Conservation (phyloP, 2,888 invertebrate genomes). For the Dioctria rufipes region DNA sequence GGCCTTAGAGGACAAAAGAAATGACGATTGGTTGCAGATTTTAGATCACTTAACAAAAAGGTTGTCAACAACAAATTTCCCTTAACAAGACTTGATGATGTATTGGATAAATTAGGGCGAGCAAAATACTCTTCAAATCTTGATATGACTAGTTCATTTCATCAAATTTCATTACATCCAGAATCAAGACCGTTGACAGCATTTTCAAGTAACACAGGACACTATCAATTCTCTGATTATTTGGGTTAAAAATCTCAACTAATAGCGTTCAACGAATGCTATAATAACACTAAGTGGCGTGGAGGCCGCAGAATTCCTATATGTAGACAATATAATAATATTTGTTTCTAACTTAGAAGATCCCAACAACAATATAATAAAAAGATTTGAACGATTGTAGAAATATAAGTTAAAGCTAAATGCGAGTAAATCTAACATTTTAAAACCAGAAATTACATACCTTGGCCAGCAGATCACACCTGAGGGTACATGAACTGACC, state of each 20-base stretch:
- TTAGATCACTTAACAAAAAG: slow-evolving; percentile 34
- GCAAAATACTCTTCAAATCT: slow-evolving; percentile 54
- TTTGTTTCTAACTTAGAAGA: no score
- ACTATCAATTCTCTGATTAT: slow-evolving; percentile 48
- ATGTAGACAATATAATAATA: no score
- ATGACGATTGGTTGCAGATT: slow-evolving; percentile 40
- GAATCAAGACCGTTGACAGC: slow-evolving; percentile 25
- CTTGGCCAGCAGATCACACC: no score
- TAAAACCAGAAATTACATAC: no score
- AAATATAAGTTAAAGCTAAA: no score
- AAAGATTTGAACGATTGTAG: no score
- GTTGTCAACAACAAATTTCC: slow-evolving; percentile 33
- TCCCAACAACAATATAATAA: no score
- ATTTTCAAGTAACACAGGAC: slow-evolving; percentile 36
- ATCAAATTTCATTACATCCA: slow-evolving; percentile 33
- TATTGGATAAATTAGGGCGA: slow-evolving; percentile 27
- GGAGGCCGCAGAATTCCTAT: no score
- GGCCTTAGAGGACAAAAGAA: slow-evolving; percentile 1
- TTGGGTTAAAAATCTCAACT: no score
- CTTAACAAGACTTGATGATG: slow-evolving; percentile 27
- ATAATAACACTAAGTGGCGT: slow-evolving; percentile 33
- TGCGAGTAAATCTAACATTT: no score
- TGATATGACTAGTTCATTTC: slow-evolving; percentile 52
- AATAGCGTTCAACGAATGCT: slow-evolving; percentile 44
- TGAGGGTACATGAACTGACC: no score